These are phyloP conservation scores for Probaryconus sp. DNA, from an alignment of 1,140 invertebrate genomes.

Conservation along the genomic window DNA sequence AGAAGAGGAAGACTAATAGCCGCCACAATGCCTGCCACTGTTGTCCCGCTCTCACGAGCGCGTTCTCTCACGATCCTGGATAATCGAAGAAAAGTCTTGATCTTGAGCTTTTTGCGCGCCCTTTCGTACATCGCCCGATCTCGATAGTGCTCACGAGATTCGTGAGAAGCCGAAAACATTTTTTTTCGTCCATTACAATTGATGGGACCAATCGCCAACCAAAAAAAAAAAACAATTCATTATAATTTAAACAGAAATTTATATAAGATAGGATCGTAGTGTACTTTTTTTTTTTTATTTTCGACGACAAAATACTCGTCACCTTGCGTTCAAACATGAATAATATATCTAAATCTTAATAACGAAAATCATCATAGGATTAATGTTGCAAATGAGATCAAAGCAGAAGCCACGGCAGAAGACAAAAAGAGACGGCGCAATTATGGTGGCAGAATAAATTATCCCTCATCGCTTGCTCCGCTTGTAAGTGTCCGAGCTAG, in stretches of 20 bases:
- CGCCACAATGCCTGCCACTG: slow-evolving; percentile 49
- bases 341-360: no score
- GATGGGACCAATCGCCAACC: no score
- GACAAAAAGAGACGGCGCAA: slow-evolving; percentile 20
- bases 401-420: slow-evolving; percentile 2
- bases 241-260: no score
- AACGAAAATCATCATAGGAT: neutral
- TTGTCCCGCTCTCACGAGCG: slow-evolving; percentile 52
- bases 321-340: no score
- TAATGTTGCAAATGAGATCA: slow-evolving; percentile 40
- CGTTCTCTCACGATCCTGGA: slow-evolving; percentile 59
- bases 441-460: slow-evolving; percentile 64
- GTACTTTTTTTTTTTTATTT: no score
- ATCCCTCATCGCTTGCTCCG: slow-evolving; percentile 27
- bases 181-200: no score
- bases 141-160: slow-evolving; percentile 30
- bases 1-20: slow-evolving; percentile 51
- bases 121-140: slow-evolving; percentile 29
- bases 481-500: slow-evolving; percentile 50
- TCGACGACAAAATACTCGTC: no score
- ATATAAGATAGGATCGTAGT: no score
- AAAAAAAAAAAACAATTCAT: no score
- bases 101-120: slow-evolving; percentile 51
- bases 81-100: slow-evolving; percentile 58
- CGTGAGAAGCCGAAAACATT: slow-evolving; percentile 47